Evolutionary conservation across 2,113 vertebrate genomes (phyloP).

Genomic region (Lonchura striata): DNA sequence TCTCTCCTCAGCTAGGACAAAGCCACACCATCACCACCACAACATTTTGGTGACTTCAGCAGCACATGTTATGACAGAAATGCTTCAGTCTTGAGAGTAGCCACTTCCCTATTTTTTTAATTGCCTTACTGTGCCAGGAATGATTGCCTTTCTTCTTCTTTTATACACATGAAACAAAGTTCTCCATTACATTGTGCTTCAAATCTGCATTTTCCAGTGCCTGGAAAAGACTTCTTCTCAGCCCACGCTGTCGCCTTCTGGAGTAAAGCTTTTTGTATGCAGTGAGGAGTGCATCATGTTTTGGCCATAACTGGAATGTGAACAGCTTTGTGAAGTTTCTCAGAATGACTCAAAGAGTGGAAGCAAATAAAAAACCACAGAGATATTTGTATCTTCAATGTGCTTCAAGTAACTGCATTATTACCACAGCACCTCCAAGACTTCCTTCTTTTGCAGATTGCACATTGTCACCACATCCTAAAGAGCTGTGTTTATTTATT

Average conservation of each 20-base stretch:
- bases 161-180: background rate
- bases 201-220: background rate
- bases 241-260: background rate
- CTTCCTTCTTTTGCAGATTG: conserved; percentile 89
- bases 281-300: background rate
- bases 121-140: conserved; percentile 26
- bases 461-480: conserved; percentile 93
- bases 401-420: conserved; percentile 91
- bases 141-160: conserved; percentile 25
- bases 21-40: background rate
- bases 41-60: conserved; percentile 39
- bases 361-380: conserved; percentile 83
- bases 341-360: conserved; percentile 75
- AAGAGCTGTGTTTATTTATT: conserved; percentile 82
- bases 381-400: conserved; percentile 84
- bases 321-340: conserved; percentile 75
- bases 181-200: background rate
- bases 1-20: background rate
- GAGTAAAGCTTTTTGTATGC: background rate
- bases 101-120: conserved; percentile 38
- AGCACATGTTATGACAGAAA: conserved; percentile 26
- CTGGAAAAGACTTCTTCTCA: background rate
- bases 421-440: conserved; percentile 82
- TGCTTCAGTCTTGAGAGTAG: conserved; percentile 5
- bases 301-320: conserved; percentile 65